Percentiles rank a stretch among this genome's conserved stretches.
Conservation (phyloP, 2,797 vertebrate genomes). For the Lithobates sylvaticus region DNA sequence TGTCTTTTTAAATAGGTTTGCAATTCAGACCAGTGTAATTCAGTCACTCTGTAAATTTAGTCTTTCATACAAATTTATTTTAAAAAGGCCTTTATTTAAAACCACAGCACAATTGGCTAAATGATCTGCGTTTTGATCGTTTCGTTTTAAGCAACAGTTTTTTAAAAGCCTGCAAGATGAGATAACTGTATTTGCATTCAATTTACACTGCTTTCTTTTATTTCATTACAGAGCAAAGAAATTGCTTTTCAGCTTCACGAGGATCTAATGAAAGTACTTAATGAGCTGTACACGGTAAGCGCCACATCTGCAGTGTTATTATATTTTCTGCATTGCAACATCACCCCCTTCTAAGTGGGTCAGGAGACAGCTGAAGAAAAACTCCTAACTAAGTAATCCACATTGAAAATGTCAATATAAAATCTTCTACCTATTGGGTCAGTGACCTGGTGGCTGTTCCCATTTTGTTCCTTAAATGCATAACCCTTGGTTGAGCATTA, state of each 20-base stretch:
- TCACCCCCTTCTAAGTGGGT: neutral
- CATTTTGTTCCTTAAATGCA: too few species aligned
- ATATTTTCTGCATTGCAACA: neutral
- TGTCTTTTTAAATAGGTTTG: too few species aligned
- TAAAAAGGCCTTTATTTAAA: neutral
- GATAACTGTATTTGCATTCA: neutral
- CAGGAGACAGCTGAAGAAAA: neutral
- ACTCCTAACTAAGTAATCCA: neutral
- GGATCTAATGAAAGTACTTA: conserved; percentile 99
- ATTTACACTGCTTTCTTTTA: conserved; percentile 62
- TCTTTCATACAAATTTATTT: neutral
- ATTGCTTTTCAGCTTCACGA: conserved; percentile 98
- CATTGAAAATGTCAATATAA: neutral
- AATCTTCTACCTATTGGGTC: neutral
- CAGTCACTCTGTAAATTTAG: neutral
- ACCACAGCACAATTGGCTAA: neutral
- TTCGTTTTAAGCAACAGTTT: neutral
- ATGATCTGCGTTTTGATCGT: neutral
- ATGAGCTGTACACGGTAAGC: conserved; percentile 98
- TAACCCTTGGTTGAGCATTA: too few species aligned
- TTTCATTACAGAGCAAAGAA: conserved; percentile 94
- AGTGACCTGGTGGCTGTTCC: neutral
- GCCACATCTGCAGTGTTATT: conserved; percentile 34
- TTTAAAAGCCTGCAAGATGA: neutral
- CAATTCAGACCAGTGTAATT: too few species aligned